Conservation (phyloP, 2,888 invertebrate genomes). For the Stenotaenia linearis region DNA sequence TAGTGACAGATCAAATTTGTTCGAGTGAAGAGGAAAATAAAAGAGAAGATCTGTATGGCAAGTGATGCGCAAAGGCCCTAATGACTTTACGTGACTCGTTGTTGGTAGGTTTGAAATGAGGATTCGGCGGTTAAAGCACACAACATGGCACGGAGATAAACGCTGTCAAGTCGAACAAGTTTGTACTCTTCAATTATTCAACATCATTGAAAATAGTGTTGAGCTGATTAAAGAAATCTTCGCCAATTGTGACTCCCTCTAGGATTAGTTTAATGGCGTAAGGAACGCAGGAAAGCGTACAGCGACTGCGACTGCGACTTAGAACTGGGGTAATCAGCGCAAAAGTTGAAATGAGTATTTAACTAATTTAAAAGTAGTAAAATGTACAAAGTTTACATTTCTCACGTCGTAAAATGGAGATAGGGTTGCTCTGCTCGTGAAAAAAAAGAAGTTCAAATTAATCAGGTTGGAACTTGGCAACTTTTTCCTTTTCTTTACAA, state of each 20-base stretch:
- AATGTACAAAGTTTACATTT: neutral
- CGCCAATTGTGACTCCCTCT: conserved; percentile 7
- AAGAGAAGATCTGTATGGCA: neutral
- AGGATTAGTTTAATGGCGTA: conserved; percentile 1
- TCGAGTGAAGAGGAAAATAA: neutral
- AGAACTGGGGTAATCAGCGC: neutral
- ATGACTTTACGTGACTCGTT: conserved; percentile 15
- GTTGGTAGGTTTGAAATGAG: neutral
- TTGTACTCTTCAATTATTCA: conserved; percentile 15
- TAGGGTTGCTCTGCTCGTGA: too few species aligned
- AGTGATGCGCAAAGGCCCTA: conserved; percentile 15
- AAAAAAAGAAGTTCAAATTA: too few species aligned
- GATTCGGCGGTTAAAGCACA: neutral
- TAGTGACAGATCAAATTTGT: conserved; percentile 2
- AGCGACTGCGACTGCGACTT: neutral
- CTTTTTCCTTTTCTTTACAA: too few species aligned
- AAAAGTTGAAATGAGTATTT: neutral
- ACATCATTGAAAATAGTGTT: neutral
- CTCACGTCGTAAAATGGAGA: neutral
- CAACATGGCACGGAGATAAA: neutral
- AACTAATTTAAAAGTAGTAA: neutral
- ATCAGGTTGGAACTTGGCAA: too few species aligned
- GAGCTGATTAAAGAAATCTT: conserved; percentile 15
- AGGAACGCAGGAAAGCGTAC: neutral
- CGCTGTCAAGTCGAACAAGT: conserved; percentile 15